Percentiles rank a stretch among this genome's conserved stretches.
phyloP scores from a whole-genome alignment of 2,888 invertebrate genomes.

The Nipponacmea schrenckii region DNA sequence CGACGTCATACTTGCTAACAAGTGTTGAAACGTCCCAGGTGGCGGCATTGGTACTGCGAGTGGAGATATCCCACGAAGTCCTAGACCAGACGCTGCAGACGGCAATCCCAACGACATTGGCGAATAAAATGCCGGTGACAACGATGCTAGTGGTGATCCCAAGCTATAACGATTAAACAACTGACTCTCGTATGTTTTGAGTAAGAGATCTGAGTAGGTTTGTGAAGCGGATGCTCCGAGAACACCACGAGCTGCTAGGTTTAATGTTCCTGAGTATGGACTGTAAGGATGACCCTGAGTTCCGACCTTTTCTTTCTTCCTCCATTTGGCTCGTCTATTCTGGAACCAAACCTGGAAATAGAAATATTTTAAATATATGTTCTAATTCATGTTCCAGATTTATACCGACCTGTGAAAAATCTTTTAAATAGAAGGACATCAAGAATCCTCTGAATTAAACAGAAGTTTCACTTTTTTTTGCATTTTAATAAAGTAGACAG shows the following conservation, averaged over 20 bases:
- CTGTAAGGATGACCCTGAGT: constrained; percentile 56
- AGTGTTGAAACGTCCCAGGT: constrained; percentile 56
- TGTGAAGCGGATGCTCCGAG: constrained; percentile 35
- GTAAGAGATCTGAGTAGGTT: constrained; percentile 53
- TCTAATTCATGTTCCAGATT: no score
- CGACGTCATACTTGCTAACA: constrained; percentile 56
- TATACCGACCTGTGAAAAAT: no score
- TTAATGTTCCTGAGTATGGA: constrained; percentile 29
- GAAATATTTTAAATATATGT: no score
- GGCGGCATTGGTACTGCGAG: constrained; percentile 40
- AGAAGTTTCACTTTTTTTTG: no score
- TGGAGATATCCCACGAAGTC: constrained; percentile 27
- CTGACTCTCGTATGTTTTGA: constrained; percentile 60
- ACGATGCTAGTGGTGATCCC: constrained; percentile 21
- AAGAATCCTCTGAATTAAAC: no score
- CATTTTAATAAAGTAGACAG: no score
- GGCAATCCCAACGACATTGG: constrained; percentile 22
- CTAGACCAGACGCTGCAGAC: constrained; percentile 25
- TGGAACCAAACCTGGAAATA: constrained; percentile 98
- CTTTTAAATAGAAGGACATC: no score
- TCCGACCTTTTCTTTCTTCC: constrained; percentile 90
- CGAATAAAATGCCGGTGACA: constrained; percentile 27
- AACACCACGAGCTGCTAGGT: constrained; percentile 19
- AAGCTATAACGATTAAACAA: constrained; percentile 42
- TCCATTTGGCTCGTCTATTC: constrained; percentile 98